Base-by-base conservation (phyloP, 2,888 invertebrate species). In the Malthinus seriepunctatus region DNA sequence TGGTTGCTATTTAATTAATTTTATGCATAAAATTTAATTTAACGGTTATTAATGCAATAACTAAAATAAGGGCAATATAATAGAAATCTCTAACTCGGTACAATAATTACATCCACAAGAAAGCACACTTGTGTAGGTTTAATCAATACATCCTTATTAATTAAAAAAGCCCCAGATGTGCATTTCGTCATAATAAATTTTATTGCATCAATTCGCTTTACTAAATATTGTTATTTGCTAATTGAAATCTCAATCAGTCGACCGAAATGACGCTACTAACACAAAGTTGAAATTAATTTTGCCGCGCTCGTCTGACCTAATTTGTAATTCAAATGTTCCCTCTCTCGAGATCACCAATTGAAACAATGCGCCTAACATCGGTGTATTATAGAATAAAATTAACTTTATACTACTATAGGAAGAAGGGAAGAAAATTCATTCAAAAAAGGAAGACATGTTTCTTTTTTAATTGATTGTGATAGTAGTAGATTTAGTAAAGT, bases 261-360 rank as follows among this genome's bases (percentile, higher is more conserved):
- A 56, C 61, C 57, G 63, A 66, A 67, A 67, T 66, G 66, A 70
- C 67, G 69, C 63, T 56, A 60, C 62, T 64, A 64, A 70, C 69
- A 64, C 56, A 71, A 72, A 68, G 73, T 72, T 72, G 73, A 75
- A 74, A 75, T 75, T 75, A 75, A 75, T 74, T 75, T 74, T 63
- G 67, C 39, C 60, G 60, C 63, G 61, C 63, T 65, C 58, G 60
- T 60, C 66, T 68, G 67, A 64, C 69, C 73, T 70, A 66, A 74
- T 74, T 75, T 74, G 75, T 70, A 73, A 72, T 75, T 73, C 75
- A 73, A 75, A 75, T 75, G 67, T 63, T 53, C 65, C 63, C 62
- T 63, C 62, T 55, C 56, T 47, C 53, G 56, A 53, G 56, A 61
- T 57, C 57, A 57, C 61, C 61, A 61, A 61, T 61, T 57, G 61